These are phyloP conservation scores for Paracyclopina nana DNA, from an alignment of 1,140 invertebrate genomes.

Conservation along the genomic window DNA sequence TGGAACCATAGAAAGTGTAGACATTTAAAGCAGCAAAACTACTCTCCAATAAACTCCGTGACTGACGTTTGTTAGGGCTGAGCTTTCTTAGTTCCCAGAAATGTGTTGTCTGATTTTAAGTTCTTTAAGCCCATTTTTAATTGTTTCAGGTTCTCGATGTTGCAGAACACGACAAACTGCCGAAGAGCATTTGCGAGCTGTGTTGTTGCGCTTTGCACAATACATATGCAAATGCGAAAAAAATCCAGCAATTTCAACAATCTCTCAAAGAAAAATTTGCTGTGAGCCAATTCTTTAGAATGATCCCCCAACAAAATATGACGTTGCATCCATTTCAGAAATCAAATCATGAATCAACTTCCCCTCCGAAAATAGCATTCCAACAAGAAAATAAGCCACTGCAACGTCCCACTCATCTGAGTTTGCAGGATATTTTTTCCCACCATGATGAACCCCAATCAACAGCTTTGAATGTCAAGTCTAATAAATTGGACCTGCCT, in stretches of 20 bases:
- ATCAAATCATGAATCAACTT: too few species aligned
- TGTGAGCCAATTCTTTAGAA: too few species aligned
- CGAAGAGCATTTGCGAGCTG: not conserved
- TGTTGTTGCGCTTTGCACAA: not conserved
- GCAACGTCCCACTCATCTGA: too few species aligned
- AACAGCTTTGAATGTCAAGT: too few species aligned
- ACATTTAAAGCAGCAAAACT: not conserved
- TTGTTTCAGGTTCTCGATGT: not conserved
- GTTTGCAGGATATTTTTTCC: too few species aligned
- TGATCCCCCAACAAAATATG: too few species aligned
- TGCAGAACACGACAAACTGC: not conserved
- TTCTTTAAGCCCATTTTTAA: not conserved
- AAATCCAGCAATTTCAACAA: constrained; percentile 1
- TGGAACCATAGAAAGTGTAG: not conserved
- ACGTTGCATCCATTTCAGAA: too few species aligned
- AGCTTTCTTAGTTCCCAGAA: not conserved
- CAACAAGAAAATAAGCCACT: too few species aligned
- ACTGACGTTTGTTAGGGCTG: not conserved
- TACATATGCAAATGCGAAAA: not conserved
- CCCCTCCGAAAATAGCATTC: too few species aligned
- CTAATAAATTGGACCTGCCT: too few species aligned
- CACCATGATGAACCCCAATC: too few species aligned
- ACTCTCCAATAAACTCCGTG: not conserved
- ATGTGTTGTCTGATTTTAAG: not conserved
- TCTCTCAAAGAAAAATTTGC: too few species aligned